Conservation (phyloP, 2,797 vertebrate species). For the Channallabes apus region DNA sequence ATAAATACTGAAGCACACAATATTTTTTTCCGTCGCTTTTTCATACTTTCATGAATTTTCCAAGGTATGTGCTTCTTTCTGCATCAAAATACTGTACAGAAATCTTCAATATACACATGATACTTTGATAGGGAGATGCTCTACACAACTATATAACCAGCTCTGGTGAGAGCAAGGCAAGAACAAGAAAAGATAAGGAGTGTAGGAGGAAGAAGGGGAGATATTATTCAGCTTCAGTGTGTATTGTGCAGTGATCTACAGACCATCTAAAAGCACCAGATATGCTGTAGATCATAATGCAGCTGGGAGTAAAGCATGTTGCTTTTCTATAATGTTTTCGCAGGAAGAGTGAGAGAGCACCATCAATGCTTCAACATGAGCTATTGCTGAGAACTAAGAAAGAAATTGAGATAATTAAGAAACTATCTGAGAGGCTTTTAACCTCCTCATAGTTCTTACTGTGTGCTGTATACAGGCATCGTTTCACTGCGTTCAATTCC, state of each 20-base stretch:
- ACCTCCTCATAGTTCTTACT: background rate
- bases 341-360: background rate
- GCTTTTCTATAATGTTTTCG: constrained; percentile 15
- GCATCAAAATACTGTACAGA: background rate
- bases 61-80: background rate
- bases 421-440: background rate
- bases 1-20: background rate
- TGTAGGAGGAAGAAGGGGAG: background rate
- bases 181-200: background rate
- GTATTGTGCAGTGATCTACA: background rate
- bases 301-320: background rate
- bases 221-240: constrained; percentile 6
- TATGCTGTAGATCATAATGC: background rate
- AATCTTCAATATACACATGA: background rate
- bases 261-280: background rate
- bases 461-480: background rate
- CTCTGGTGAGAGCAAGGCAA: background rate
- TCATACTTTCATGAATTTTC: background rate
- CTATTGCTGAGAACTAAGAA: background rate
- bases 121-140: background rate
- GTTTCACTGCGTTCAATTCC: constrained; percentile 12
- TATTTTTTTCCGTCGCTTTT: background rate
- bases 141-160: background rate
- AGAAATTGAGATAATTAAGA: background rate
- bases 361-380: background rate